These are phyloP conservation scores for Chironex yamaguchii DNA, from an alignment of 30 jellyfish, hydroid and myxozoan species.

Conservation along the genomic window DNA sequence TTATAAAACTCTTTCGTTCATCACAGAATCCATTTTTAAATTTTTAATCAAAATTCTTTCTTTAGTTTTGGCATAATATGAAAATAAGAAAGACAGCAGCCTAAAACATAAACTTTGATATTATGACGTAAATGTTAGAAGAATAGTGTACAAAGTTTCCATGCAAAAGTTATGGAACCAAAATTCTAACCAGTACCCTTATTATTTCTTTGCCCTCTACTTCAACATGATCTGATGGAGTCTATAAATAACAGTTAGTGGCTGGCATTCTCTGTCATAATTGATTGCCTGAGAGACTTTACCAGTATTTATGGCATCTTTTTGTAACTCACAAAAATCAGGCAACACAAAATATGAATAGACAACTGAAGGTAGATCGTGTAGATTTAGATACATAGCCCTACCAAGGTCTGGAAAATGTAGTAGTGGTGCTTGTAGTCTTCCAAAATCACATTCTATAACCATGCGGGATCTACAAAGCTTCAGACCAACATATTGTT, in stretches of 20 bases:
- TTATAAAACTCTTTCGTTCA: too few relatives aligned
- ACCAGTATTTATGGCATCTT: constrained; percentile 15
- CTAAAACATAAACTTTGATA: too few relatives aligned
- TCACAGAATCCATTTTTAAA: too few relatives aligned
- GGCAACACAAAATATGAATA: background rate
- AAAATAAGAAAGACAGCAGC: too few relatives aligned
- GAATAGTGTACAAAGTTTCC: too few relatives aligned
- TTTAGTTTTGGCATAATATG: too few relatives aligned
- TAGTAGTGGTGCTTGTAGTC: constrained; percentile 47
- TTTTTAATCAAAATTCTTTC: too few relatives aligned
- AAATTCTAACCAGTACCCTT: constrained; percentile 4
- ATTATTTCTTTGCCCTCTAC: constrained; percentile 30
- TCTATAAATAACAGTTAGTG: constrained; percentile 13
- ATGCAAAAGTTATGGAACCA: constrained; percentile 27
- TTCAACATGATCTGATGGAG: constrained; percentile 17
- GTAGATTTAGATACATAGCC: constrained; percentile 24
- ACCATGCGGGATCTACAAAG: constrained; percentile 28
- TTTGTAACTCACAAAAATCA: constrained; percentile 37
- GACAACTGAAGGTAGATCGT: constrained; percentile 2
- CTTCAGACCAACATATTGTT: constrained; percentile 37
- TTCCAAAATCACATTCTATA: constrained; percentile 47
- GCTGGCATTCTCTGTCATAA: constrained; percentile 30
- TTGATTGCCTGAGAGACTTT: constrained; percentile 13
- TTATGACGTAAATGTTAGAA: too few relatives aligned
- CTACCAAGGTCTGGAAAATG: constrained; percentile 35